Evolutionary conservation across 2,888 invertebrate species (phyloP), one percentile per base, ranked within the genome.

Genomic region (Melieria omissa): DNA sequence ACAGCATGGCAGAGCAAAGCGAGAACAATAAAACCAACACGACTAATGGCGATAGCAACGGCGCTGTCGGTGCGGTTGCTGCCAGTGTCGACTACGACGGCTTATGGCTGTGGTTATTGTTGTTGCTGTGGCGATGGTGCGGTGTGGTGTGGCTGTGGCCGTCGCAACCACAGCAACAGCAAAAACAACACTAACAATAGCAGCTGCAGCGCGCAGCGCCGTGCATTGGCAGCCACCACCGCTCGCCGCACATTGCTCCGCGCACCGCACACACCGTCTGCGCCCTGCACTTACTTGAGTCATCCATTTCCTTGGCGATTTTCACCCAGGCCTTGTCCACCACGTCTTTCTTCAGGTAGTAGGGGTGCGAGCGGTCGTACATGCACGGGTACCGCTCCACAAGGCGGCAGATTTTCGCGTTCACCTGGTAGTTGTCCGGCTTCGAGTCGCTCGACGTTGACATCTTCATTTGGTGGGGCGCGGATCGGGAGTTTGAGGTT

Each of bases 341-440:
- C 41, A 79, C 78, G 10, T 84, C 81, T 62, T 85, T 85, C 54
- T 81, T 81, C 70, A 82, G 76, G 74, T 83, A 85, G 62, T 80
- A 77, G 2, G 78, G 74, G 73, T 83, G 78, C 16, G 82, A 81
- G 14, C 85, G 84, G 77, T 85, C 85, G 72, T 84, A 85, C 78
- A 85, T 83, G 71, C 84, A 86, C 2, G 85, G 82, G 77, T 83
- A 79, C 54, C 77, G 74, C 54, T 82, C 77, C 46, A 85, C 84
- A 52, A 86, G 71, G 1, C 82, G 81, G 29, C 85, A 85, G 41
- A 85, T 81, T 75, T 83, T 84, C 0, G 82, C 79, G 71, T 86
- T 85, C 9, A 80, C 76, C 62, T 79, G 78, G 49, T 81, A 83
- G 74, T 80, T 77, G 60, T 85, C 84, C 29, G 80, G 80, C 42